phyloP scores from a whole-genome alignment of 2,888 invertebrate genomes.

The Monopis laevigella region DNA sequence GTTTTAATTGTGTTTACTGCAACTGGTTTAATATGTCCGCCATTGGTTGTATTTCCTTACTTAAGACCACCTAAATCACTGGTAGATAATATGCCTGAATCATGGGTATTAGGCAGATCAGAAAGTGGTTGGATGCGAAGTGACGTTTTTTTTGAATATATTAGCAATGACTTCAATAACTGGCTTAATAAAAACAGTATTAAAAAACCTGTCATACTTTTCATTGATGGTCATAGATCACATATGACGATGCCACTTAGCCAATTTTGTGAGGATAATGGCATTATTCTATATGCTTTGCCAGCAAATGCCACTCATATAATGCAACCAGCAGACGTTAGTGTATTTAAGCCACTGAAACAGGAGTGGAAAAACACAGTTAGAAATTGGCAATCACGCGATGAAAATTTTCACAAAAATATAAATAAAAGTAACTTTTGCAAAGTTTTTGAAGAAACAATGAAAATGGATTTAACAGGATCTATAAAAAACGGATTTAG shows the following conservation, averaged over 20 bases:
- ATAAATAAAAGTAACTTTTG: no score
- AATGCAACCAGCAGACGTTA: background rate
- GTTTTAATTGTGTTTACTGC: constrained; percentile 8
- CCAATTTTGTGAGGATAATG: no score
- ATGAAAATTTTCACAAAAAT: no score
- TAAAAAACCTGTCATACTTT: background rate
- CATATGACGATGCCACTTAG: background rate
- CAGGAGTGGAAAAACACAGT: background rate
- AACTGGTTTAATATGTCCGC: constrained; percentile 18
- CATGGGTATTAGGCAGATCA: no score
- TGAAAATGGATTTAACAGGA: no score
- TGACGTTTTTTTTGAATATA: background rate
- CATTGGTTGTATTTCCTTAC: constrained; percentile 24
- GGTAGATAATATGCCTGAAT: constrained; percentile 20
- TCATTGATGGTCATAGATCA: background rate
- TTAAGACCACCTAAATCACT: constrained; percentile 20
- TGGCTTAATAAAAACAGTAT: no score
- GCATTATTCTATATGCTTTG: no score
- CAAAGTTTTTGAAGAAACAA: no score
- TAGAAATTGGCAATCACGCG: background rate
- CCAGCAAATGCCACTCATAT: background rate
- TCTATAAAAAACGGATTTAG: no score
- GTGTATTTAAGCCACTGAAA: no score
- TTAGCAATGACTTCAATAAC: no score
- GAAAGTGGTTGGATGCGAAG: constrained; percentile 19